Conservation (phyloP, 2,113 vertebrate species). For the Oceanites oceanicus region DNA sequence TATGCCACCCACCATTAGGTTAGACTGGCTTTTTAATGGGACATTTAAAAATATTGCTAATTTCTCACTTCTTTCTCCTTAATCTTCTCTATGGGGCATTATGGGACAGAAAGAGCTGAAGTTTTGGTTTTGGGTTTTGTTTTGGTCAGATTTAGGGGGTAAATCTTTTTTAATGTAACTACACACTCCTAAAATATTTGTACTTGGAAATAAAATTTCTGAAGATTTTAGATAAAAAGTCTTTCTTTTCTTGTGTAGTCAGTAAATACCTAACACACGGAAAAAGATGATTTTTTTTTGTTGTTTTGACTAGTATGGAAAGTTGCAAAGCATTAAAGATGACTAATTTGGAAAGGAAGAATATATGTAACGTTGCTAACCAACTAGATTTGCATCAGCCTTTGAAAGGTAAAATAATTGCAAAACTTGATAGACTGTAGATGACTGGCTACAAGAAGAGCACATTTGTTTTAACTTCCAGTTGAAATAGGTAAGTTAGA, state of each 20-base stretch:
- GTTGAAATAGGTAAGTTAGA: neutral
- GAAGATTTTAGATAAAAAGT: neutral
- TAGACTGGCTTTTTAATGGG: neutral
- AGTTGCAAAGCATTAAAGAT: neutral
- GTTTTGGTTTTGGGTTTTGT: neutral
- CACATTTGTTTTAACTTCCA: neutral
- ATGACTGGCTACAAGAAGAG: neutral
- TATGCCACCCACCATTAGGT: neutral
- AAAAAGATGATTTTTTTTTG: neutral
- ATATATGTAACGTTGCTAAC: neutral
- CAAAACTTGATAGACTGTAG: neutral
- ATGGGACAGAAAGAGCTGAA: neutral
- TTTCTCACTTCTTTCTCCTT: neutral
- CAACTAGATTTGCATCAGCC: neutral
- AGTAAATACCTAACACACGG: neutral
- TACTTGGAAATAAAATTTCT: neutral
- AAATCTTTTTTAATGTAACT: neutral
- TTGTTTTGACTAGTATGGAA: neutral
- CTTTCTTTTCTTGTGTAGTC: neutral
- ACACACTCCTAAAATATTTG: neutral
- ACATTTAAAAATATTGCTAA: neutral
- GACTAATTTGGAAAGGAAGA: neutral
- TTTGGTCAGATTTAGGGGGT: neutral
- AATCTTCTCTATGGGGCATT: neutral
- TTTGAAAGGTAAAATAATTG: neutral